Evolutionary conservation across 1,140 invertebrate species (phyloP).

Genomic region (Nephila pilipes): DNA sequence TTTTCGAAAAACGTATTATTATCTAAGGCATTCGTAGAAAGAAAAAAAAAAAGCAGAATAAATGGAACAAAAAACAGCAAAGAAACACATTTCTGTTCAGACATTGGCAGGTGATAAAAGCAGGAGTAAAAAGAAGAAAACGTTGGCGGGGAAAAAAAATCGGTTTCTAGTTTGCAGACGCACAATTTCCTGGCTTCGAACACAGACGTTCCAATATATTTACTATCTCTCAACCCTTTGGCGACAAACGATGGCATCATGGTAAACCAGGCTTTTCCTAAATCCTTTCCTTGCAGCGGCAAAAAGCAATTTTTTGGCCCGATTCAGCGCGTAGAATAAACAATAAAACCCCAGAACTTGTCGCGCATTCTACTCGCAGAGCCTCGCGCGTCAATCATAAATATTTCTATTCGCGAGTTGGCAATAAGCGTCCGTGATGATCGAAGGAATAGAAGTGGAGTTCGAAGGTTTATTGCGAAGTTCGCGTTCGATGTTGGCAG

Average conservation of each 20-base stretch:
- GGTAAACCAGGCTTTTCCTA: slow-evolving; percentile 58
- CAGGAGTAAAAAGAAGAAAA: neutral
- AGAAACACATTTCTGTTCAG: neutral
- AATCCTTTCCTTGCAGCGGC: slow-evolving; percentile 43
- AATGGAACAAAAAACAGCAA: neutral
- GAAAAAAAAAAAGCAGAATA: neutral
- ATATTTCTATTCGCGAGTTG: slow-evolving; percentile 41
- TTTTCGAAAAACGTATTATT: neutral
- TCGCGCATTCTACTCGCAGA: slow-evolving; percentile 36
- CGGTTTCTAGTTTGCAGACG: neutral
- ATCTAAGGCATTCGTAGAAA: neutral
- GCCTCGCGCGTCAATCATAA: slow-evolving; percentile 45
- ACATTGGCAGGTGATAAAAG: slow-evolving; percentile 7
- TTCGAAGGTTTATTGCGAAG: slow-evolving; percentile 26
- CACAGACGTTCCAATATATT: slow-evolving; percentile 44
- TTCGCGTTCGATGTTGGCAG: slow-evolving; percentile 16
- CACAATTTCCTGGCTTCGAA: slow-evolving; percentile 59
- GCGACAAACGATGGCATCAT: slow-evolving; percentile 53
- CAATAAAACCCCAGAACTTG: slow-evolving; percentile 44
- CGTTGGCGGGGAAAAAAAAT: neutral
- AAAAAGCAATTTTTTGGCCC: slow-evolving; percentile 30
- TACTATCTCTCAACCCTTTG: slow-evolving; percentile 32
- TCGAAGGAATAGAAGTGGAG: slow-evolving; percentile 22
- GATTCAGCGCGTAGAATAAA: slow-evolving; percentile 43
- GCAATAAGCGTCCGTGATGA: slow-evolving; percentile 44